Evolutionary conservation across 92 coral and sea anemone species (phyloP).

Genomic region (Meandrina meandrites): DNA sequence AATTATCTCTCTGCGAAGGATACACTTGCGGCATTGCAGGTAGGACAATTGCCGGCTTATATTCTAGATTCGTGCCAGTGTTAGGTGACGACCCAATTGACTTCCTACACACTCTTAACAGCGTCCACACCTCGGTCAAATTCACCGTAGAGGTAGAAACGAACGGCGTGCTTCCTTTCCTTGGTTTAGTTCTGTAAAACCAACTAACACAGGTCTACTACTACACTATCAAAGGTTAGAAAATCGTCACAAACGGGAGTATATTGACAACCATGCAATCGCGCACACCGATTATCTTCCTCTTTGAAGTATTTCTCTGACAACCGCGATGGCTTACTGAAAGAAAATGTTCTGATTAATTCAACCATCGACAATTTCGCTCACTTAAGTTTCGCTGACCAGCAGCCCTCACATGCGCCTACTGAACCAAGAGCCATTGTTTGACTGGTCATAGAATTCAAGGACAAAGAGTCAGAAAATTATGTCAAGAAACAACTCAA

Average conservation of each 20-base stretch:
- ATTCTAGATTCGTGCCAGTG: no score
- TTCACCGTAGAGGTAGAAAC: neutral
- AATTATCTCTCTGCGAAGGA: neutral
- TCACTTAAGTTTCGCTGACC: neutral
- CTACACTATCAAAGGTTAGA: no score
- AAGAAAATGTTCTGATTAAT: neutral
- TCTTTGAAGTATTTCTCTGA: no score
- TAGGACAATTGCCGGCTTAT: neutral
- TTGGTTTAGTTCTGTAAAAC: neutral
- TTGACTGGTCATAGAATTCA: neutral
- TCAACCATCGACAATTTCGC: neutral
- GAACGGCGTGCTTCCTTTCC: neutral
- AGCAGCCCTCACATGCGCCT: neutral
- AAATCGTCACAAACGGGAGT: no score
- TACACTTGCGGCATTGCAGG: constrained; percentile 7
- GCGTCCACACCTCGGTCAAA: neutral
- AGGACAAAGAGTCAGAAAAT: no score
- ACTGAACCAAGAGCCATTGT: neutral
- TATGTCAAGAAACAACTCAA: neutral
- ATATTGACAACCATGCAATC: no score
- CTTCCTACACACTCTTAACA: neutral
- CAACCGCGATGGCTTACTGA: no score
- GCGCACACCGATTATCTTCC: no score
- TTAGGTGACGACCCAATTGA: no score
- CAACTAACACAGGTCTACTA: no score